These are phyloP conservation scores for Cichladusa arquata DNA, from an alignment of 2,113 vertebrate genomes.

Conservation along the genomic window DNA sequence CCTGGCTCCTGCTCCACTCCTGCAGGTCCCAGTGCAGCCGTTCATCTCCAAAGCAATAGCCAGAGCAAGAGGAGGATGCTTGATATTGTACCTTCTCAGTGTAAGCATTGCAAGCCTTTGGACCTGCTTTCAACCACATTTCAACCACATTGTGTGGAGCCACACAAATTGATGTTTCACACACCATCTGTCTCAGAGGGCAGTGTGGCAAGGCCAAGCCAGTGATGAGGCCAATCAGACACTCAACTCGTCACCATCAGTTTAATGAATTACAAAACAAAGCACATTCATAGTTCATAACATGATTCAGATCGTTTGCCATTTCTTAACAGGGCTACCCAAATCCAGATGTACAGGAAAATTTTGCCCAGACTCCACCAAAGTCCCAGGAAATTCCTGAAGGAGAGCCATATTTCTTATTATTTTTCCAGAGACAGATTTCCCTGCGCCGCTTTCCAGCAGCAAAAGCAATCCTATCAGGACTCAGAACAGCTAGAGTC, in stretches of 20 bases:
- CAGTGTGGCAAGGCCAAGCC: accelerated
- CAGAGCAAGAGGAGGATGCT: neutral
- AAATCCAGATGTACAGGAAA: neutral
- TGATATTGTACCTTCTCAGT: accelerated
- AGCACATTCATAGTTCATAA: neutral
- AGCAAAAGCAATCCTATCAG: neutral
- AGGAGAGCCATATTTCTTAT: neutral
- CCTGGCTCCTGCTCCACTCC: neutral
- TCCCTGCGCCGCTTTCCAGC: neutral
- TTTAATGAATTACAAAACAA: neutral
- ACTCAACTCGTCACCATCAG: accelerated
- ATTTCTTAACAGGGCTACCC: neutral
- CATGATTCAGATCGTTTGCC: neutral
- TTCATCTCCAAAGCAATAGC: accelerated
- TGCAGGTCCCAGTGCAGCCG: neutral
- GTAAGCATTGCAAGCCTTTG: neutral
- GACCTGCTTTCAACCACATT: neutral
- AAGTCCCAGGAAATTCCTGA: neutral
- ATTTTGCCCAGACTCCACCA: slow-evolving; percentile 14
- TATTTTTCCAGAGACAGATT: neutral
- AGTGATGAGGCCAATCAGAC: neutral
- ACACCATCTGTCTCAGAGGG: accelerated
- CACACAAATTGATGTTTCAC: neutral
- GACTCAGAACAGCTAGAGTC: neutral
- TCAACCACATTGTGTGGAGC: neutral